These are phyloP conservation scores for Drosophila paracracens DNA, from an alignment of 2,888 invertebrate species.

Conservation along the genomic window DNA sequence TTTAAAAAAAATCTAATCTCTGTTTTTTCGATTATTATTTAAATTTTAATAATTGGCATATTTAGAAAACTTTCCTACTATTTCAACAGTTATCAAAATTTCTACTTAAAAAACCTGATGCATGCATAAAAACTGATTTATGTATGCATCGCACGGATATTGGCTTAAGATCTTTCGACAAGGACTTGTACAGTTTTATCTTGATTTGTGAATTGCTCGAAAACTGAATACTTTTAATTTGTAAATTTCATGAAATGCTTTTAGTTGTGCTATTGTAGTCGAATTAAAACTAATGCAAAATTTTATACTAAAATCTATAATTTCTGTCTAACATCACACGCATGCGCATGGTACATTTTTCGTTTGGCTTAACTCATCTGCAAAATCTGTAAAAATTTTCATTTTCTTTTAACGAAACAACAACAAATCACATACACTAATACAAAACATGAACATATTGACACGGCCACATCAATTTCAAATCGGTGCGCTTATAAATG, in stretches of 20 bases:
- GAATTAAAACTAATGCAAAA: slow-evolving; percentile 71
- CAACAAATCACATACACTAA: slow-evolving; percentile 27
- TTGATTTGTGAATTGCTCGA: not conserved
- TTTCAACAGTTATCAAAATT: slow-evolving; percentile 8
- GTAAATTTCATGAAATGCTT: slow-evolving; percentile 38
- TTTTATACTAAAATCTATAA: slow-evolving; percentile 83
- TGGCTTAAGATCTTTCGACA: slow-evolving; percentile 31
- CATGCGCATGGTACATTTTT: slow-evolving; percentile 85
- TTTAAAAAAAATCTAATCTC: slow-evolving; percentile 1
- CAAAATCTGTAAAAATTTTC: slow-evolving; percentile 64
- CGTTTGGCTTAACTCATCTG: slow-evolving; percentile 68
- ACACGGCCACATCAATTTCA: slow-evolving; percentile 25
- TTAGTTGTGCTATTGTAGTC: slow-evolving; percentile 72
- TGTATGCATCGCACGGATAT: slow-evolving; percentile 45
- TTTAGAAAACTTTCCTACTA: slow-evolving; percentile 9
- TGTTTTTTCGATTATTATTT: slow-evolving; percentile 12
- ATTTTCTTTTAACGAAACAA: slow-evolving; percentile 43
- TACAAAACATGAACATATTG: slow-evolving; percentile 26
- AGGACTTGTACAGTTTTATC: slow-evolving; percentile 14
- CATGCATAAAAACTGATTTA: slow-evolving; percentile 42
- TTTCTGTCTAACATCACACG: slow-evolving; percentile 85
- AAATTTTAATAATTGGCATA: slow-evolving; percentile 51
- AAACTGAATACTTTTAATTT: slow-evolving; percentile 8
- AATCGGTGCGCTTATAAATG: slow-evolving; percentile 43
- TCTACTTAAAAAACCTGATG: slow-evolving; percentile 13